These are phyloP conservation scores for Drosophila lacteicornis DNA, from an alignment of 1,140 invertebrate species.

Conservation along the genomic window DNA sequence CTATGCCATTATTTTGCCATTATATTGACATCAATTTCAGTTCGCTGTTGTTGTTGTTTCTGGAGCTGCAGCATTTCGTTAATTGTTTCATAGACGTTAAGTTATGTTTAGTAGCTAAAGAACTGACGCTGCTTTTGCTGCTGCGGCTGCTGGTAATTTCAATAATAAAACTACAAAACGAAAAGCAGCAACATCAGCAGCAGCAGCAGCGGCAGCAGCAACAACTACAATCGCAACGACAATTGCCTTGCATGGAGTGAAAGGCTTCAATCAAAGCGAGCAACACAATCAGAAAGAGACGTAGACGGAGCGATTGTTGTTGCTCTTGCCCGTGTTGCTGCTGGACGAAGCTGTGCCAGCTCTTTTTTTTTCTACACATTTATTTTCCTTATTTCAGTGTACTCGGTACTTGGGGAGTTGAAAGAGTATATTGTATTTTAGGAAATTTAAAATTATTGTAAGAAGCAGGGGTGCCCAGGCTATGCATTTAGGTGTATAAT, in stretches of 20 bases:
- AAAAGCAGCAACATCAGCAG: conserved; percentile 56
- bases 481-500: background rate
- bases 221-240: conserved; percentile 71
- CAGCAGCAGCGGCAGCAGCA: conserved; percentile 32
- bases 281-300: conserved; percentile 79
- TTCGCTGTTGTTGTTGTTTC: conserved; percentile 36
- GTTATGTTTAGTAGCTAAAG: conserved; percentile 80
- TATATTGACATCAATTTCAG: conserved; percentile 81
- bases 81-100: conserved; percentile 82
- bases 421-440: background rate
- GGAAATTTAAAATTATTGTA: background rate
- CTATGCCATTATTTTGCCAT: conserved; percentile 80
- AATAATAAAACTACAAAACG: conserved; percentile 82
- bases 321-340: conserved; percentile 52
- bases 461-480: background rate
- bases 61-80: conserved; percentile 67
- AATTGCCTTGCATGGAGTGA: conserved; percentile 84
- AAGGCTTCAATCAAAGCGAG: conserved; percentile 83
- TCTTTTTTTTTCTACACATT: conserved; percentile 62
- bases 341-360: conserved; percentile 72
- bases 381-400: conserved; percentile 53
- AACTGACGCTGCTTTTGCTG: conserved; percentile 63
- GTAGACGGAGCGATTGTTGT: conserved; percentile 73
- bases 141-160: conserved; percentile 66
- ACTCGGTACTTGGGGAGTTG: background rate